Conservation (phyloP, 2,888 invertebrate species). For the Fragum fragum region DNA sequence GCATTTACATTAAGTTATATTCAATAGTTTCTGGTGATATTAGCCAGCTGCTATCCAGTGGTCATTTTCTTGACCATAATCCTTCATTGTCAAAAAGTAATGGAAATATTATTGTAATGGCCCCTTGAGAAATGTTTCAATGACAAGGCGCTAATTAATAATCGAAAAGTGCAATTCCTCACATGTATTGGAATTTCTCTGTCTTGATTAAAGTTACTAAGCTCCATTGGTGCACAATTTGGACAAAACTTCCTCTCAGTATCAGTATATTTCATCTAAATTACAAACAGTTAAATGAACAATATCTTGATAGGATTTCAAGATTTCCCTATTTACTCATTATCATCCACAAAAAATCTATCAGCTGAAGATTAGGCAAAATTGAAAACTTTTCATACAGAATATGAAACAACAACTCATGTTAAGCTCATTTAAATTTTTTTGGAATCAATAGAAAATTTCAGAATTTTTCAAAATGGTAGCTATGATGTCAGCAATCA, state of each 20-base stretch:
- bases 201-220: constrained; percentile 47
- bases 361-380: too few species aligned
- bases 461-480: too few species aligned
- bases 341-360: too few species aligned
- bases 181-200: constrained; percentile 47
- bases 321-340: too few species aligned
- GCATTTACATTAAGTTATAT: constrained; percentile 27
- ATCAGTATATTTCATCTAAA: constrained; percentile 25
- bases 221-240: constrained; percentile 43
- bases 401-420: too few species aligned
- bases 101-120: constrained; percentile 61
- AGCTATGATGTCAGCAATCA: too few species aligned
- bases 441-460: too few species aligned
- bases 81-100: constrained; percentile 56
- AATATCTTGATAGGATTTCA: too few species aligned
- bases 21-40: constrained; percentile 4
- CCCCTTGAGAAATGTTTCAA: constrained; percentile 31
- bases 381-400: too few species aligned
- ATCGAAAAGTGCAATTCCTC: constrained; percentile 48
- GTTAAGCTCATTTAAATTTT: too few species aligned
- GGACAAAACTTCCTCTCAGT: constrained; percentile 24
- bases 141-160: constrained; percentile 53
- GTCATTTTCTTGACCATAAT: constrained; percentile 41
- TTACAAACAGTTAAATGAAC: not conserved
- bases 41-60: constrained; percentile 33